Conservation (phyloP, 2,113 vertebrate genomes). For the Zosterops lateralis region DNA sequence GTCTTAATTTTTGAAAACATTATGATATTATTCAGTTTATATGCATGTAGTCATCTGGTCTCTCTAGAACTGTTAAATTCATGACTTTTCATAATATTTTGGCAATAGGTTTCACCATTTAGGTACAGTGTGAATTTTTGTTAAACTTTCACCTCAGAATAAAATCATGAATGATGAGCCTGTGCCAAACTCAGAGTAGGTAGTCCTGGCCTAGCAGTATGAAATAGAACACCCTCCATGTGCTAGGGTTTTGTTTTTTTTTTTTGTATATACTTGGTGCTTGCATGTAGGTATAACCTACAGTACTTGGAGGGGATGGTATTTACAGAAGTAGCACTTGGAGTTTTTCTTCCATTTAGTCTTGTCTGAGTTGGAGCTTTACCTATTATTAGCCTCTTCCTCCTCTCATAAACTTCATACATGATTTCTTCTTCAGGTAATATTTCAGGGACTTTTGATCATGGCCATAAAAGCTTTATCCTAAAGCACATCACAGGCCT, state of each 20-base stretch:
- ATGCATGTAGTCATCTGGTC: not conserved
- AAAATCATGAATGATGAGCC: not conserved
- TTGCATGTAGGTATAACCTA: not conserved
- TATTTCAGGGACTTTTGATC: not conserved
- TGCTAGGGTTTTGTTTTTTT: not conserved
- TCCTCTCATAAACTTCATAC: not conserved
- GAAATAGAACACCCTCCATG: not conserved
- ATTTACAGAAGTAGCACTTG: not conserved
- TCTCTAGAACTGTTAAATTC: not conserved
- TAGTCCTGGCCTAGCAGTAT: not conserved
- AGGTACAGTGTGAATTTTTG: not conserved
- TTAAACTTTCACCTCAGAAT: not conserved
- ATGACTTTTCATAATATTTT: not conserved
- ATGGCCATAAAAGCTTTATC: not conserved
- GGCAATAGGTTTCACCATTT: not conserved
- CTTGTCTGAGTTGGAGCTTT: not conserved
- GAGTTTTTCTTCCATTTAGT: not conserved
- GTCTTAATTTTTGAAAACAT: not conserved
- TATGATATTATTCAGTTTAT: not conserved
- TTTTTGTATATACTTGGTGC: not conserved
- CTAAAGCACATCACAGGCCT: not conserved
- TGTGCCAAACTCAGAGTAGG: not conserved
- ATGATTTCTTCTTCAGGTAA: not conserved
- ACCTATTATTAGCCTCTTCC: not conserved
- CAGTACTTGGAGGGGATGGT: not conserved